Conservation (phyloP, 1,140 invertebrate species). For the Drosophila mauritiana region DNA sequence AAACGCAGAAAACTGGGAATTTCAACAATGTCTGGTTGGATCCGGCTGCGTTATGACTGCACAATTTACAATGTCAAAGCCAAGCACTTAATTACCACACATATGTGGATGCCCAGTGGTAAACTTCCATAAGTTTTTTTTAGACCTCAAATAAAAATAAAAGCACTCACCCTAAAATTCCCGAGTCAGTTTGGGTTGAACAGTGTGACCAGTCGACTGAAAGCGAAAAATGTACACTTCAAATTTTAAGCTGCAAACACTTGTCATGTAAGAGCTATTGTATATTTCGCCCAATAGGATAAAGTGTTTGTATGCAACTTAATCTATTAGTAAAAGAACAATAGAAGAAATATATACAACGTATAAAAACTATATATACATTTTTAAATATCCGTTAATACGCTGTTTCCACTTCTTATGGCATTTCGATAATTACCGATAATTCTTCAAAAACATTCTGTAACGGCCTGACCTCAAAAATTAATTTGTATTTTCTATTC, state of each 20-base stretch:
- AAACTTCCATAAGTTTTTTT: conserved; percentile 15
- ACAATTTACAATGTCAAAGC: conserved; percentile 7
- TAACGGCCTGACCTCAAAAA: too few species aligned
- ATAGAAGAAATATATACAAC: too few species aligned
- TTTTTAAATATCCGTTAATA: too few species aligned
- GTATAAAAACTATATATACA: too few species aligned
- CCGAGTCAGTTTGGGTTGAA: conserved; percentile 12
- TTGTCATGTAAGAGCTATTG: not conserved
- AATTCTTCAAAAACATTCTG: too few species aligned
- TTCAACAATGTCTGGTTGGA: not conserved
- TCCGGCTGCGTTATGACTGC: not conserved
- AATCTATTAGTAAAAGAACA: too few species aligned
- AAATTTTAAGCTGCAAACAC: not conserved
- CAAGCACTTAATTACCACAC: conserved; percentile 4
- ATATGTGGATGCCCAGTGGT: conserved; percentile 10
- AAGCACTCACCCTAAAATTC: conserved; percentile 16
- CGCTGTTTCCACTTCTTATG: too few species aligned
- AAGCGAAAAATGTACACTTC: not conserved
- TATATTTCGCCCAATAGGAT: too few species aligned
- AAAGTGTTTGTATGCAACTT: too few species aligned
- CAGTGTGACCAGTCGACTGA: conserved; percentile 10
- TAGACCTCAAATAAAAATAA: conserved; percentile 16
- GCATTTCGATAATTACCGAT: too few species aligned
- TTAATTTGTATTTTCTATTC: too few species aligned
- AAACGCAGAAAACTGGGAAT: conserved; percentile 1